phyloP scores from a whole-genome alignment of 2,888 invertebrate species.

The Pyrocoelia pectoralis region DNA sequence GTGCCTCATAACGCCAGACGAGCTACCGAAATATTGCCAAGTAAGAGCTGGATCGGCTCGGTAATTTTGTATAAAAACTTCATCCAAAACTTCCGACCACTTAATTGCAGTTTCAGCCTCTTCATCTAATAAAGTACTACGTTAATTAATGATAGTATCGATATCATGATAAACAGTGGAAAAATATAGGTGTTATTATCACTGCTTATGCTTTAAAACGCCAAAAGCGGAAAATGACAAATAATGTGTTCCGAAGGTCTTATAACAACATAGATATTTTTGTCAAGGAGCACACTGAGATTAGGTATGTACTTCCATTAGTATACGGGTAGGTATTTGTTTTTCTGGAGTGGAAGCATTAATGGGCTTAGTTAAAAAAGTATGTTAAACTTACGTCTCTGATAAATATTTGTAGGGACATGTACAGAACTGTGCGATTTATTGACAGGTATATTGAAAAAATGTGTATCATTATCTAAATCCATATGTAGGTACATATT shows the following conservation, averaged over 20 bases:
- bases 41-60: conserved; percentile 87
- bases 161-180: neutral
- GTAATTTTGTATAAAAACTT: conserved; percentile 85
- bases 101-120: conserved; percentile 78
- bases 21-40: conserved; percentile 98
- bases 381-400: conserved; percentile 73
- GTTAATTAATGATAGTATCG: neutral
- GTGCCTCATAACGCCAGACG: conserved; percentile 90
- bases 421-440: conserved; percentile 86
- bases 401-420: conserved; percentile 93
- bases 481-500: conserved; percentile 66
- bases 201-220: too few species aligned
- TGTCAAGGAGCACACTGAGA: too few species aligned
- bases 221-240: too few species aligned
- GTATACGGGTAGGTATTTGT: too few species aligned
- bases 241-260: too few species aligned
- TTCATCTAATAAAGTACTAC: conserved; percentile 47
- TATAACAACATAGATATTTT: too few species aligned
- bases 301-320: too few species aligned
- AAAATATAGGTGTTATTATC: too few species aligned
- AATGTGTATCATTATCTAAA: conserved; percentile 79
- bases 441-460: conserved; percentile 84
- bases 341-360: too few species aligned
- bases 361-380: too few species aligned
- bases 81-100: conserved; percentile 90